Base-by-base conservation (phyloP, 2,113 vertebrate species). In the Aleadryas rufinucha region DNA sequence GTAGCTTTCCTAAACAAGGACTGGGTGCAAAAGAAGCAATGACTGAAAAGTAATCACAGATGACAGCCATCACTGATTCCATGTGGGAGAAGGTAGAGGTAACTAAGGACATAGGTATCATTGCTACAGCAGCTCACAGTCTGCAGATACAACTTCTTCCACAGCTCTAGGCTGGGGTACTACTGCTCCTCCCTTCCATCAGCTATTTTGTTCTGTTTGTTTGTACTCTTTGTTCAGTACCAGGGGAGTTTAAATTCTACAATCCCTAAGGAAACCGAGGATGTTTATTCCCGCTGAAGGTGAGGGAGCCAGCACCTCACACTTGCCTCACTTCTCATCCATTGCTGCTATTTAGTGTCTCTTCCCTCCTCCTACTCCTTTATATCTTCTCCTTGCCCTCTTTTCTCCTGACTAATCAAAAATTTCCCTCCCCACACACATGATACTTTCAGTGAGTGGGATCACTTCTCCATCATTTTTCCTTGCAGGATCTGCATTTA, bases 391-490 rank as follows among this genome's bases (percentile, higher is more conserved):
- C 64, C 23, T 93, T 96, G 78, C 81, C 70, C 74, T 94, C 45
- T 74, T 88, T 95, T 95, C 84, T 94, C 69, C 31, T 79, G 41
- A 65, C 90, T 94, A 85, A 94, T 84, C 83, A 88, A 44, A 90
- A 59, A 91, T 79, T 53, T 87, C 16, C 15, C 57, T 87, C 90
- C 75, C 70, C 87, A 87, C 87, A 91, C 72, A 56, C 31, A 84
- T 54, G 54, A 53, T 79, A 85, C 41, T 93, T 93, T 84, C 63
- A 72, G 70, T 90, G 79, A 92, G 96, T 96, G 82, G 92, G 90
- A 93, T 97, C 75, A 86, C 28, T 94, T 95, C 90, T 96, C 70
- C 79, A 90, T 89, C 89, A 87, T 83, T 83, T 78, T 87, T 41
- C 19, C 33, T 84, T 82, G 44, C 52, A 94, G 42, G 9, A 87